Evolutionary conservation across 2,888 invertebrate genomes (phyloP).

Genomic region (Tinea trinotella): DNA sequence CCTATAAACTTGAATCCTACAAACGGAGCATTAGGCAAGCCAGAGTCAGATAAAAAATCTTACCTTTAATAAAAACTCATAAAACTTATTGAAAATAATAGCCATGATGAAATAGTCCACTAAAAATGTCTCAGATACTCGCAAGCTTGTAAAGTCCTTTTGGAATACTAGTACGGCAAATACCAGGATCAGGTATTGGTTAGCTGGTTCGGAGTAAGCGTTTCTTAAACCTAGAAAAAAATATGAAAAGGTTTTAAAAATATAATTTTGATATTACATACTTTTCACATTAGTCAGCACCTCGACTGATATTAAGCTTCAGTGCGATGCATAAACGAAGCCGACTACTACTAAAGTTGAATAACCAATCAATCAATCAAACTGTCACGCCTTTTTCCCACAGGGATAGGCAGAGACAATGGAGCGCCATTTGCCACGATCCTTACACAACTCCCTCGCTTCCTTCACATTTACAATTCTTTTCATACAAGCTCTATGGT

Average conservation of each 20-base stretch:
- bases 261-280: background rate
- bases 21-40: no score
- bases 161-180: slow-evolving; percentile 93
- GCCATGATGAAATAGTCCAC: slow-evolving; percentile 94
- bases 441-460: no score
- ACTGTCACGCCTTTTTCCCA: no score
- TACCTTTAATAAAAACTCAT: slow-evolving; percentile 94
- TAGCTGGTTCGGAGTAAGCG: slow-evolving; percentile 92
- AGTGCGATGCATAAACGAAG: background rate
- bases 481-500: no score
- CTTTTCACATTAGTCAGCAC: background rate
- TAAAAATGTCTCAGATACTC: slow-evolving; percentile 88
- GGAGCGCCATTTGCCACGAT: no score
- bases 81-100: slow-evolving; percentile 89
- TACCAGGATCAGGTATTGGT: slow-evolving; percentile 91
- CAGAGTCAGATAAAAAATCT: no score
- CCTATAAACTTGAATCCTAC: no score
- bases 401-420: no score
- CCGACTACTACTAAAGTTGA: no score
- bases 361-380: no score
- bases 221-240: slow-evolving; percentile 78
- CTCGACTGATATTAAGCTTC: background rate
- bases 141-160: slow-evolving; percentile 77
- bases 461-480: no score
- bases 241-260: background rate